These are phyloP conservation scores for Pseudobourletiella spinata DNA, from an alignment of 1,140 invertebrate genomes.

Conservation along the genomic window DNA sequence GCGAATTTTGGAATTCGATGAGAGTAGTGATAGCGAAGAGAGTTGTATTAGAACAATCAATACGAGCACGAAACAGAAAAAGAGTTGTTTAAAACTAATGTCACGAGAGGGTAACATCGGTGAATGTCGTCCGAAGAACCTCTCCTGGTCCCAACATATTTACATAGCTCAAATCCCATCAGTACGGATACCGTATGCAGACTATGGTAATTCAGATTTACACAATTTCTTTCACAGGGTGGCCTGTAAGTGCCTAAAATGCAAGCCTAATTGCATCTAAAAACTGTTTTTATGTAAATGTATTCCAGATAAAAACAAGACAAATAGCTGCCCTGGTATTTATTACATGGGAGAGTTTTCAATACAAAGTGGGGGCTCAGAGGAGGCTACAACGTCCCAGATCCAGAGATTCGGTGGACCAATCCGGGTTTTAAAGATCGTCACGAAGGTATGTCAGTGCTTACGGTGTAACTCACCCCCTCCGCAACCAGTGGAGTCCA, in stretches of 20 bases:
- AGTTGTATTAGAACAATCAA: background rate
- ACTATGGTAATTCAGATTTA: background rate
- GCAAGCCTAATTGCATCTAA: too few relatives aligned
- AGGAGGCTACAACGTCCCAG: background rate
- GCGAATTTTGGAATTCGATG: background rate
- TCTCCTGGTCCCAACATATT: slow-evolving; percentile 3
- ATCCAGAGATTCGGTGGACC: background rate
- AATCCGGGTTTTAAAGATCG: background rate
- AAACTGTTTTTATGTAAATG: too few relatives aligned
- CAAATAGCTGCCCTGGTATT: slow-evolving; percentile 1
- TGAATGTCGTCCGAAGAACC: background rate
- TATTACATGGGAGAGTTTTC: slow-evolving; percentile 1
- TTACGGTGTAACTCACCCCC: background rate
- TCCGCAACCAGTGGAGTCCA: background rate
- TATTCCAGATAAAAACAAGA: background rate
- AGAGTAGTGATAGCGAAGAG: slow-evolving; percentile 1
- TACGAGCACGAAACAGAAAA: background rate
- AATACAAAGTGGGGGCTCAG: background rate
- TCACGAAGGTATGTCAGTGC: background rate
- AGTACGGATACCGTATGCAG: background rate
- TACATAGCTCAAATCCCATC: background rate
- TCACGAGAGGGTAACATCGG: background rate
- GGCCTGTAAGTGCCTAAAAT: too few relatives aligned
- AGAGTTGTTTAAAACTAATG: background rate
- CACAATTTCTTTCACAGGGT: too few relatives aligned